Conservation (phyloP, 2,797 vertebrate genomes). For the Buceros bicornis region DNA sequence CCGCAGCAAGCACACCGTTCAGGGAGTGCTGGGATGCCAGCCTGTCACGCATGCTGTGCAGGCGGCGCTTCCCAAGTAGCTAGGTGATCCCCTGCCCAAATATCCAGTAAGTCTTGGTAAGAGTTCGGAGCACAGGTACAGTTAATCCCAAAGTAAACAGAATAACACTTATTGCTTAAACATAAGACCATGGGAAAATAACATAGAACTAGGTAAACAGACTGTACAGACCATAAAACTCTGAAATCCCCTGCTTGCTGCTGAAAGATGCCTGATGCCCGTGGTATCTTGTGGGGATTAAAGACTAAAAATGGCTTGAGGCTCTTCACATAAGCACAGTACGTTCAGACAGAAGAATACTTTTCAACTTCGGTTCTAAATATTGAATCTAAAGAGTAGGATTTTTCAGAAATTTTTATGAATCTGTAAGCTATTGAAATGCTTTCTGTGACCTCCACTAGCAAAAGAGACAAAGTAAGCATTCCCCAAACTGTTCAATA, state of each 20-base stretch:
- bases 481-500: conserved; percentile 25
- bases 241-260: conserved; percentile 16
- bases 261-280: conserved; percentile 35
- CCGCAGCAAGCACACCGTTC: background rate
- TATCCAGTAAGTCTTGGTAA: background rate
- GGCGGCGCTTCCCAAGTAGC: background rate
- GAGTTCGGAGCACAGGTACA: background rate
- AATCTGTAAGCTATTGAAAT: conserved; percentile 28
- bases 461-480: background rate
- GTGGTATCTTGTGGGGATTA: conserved; percentile 69
- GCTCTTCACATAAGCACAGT: conserved; percentile 58
- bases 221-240: conserved; percentile 25
- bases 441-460: background rate
- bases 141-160: background rate
- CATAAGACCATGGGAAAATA: background rate
- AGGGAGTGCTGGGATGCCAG: background rate
- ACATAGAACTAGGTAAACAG: background rate
- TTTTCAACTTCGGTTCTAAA: conserved; percentile 62
- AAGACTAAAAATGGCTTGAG: conserved; percentile 74
- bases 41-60: background rate
- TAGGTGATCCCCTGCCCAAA: background rate
- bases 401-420: conserved; percentile 39
- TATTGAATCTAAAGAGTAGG: conserved; percentile 50
- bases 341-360: conserved; percentile 43
- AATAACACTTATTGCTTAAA: background rate